These are phyloP conservation scores for Drosophila cognata DNA, from an alignment of 2,888 invertebrate genomes.

Conservation along the genomic window DNA sequence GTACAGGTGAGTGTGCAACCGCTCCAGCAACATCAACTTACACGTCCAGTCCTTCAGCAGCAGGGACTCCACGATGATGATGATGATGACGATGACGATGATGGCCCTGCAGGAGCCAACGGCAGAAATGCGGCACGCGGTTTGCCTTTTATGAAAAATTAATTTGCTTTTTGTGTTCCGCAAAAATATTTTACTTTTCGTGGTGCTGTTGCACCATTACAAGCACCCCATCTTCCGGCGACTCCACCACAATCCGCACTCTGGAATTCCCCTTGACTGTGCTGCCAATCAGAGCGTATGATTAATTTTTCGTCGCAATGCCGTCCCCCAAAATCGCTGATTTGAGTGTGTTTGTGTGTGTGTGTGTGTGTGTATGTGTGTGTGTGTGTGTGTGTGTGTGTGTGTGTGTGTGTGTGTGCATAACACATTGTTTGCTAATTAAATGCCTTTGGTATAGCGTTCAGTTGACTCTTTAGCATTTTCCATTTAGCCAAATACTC, in stretches of 20 bases:
- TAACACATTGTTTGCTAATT: constrained; percentile 2
- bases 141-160: constrained; percentile 80
- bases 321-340: constrained; percentile 18
- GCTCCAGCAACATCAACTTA: constrained; percentile 30
- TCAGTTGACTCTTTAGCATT: constrained; percentile 10
- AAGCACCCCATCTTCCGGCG: neutral
- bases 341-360: neutral
- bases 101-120: constrained; percentile 15
- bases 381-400: constrained; percentile 6
- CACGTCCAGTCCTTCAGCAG: constrained; percentile 14
- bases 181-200: constrained; percentile 69
- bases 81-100: constrained; percentile 17
- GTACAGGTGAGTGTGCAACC: constrained; percentile 26
- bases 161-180: constrained; percentile 75
- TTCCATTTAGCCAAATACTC: neutral
- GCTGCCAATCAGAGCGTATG: constrained; percentile 80
- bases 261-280: constrained; percentile 56
- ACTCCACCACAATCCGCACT: neutral
- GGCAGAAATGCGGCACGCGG: constrained; percentile 44
- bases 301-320: constrained; percentile 74
- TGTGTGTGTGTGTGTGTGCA: constrained; percentile 9
- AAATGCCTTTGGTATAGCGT: constrained; percentile 3
- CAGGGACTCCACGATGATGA: neutral
- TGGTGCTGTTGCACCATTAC: neutral
- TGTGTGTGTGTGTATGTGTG: neutral